Base-by-base conservation (phyloP, 2,797 vertebrate species). In the Sebastes itinus region DNA sequence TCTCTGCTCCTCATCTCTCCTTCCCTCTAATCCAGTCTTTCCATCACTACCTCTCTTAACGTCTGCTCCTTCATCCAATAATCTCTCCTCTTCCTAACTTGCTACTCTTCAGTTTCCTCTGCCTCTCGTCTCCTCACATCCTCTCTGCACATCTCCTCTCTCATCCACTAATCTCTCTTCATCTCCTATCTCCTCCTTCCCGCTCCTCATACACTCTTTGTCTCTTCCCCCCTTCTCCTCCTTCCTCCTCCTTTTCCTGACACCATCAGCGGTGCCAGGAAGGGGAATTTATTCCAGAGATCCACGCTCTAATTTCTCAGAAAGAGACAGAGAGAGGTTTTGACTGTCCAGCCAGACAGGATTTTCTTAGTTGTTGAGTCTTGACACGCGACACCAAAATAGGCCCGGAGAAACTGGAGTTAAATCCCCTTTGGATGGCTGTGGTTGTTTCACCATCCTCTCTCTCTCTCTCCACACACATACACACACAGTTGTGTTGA, bases 331-430 rank as follows among this genome's bases (percentile, higher is more conserved):
- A 52, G 35, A 74, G 73, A 74, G 80, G 60, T 83, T 88, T 88
- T 76, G 28, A 82, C 68, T 84, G 88, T 92, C 90, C 88, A 80
- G 80, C 78, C 84, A 87, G 85, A 84, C 66, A 1, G 81, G 80
- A 81, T 83, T 85, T 85, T 77, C 80, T 81, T 78, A 62, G 68
- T 72, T 73, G 79, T 86, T 75, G 69, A 90, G 76, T 63, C 62
- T 78, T 87, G 83, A 91, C 82, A 90, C 38, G 59, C 88, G 70
- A 81, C 77, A 80, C 85, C 12, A 67, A 86, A 91, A 88, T 61
- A 83, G 80, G 80, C 75, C 83, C 4, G 22, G 46, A 81, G 78
- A 89, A 92, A 78, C 78, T 64, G 70, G 82, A 86, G 73, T 84
- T 82, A 87, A 90, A 89, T 83, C 84, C 83, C 30, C 13, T 75